Evolutionary conservation across 2,113 vertebrate species (phyloP).

Genomic region (Orcinus orca): DNA sequence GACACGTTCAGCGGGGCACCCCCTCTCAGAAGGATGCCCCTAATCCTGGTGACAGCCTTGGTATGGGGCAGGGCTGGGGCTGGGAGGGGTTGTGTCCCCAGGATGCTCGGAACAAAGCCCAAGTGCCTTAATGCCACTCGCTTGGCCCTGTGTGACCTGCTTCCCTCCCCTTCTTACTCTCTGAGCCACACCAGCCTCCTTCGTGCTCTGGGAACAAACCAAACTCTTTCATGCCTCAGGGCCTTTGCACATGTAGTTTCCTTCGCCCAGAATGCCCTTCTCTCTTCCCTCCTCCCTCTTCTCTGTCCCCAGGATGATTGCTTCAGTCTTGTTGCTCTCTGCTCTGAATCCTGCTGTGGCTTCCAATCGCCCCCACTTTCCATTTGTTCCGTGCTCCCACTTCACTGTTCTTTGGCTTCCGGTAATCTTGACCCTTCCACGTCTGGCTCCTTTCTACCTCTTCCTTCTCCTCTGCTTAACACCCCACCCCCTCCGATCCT

Average conservation of each 20-base stretch:
- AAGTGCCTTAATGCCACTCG: neutral
- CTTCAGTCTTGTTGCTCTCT: neutral
- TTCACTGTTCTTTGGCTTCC: neutral
- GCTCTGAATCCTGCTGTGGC: neutral
- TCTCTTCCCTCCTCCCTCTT: neutral
- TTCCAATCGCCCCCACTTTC: neutral
- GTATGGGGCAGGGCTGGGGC: slow-evolving; percentile 50
- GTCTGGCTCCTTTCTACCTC: neutral
- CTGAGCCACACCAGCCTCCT: neutral
- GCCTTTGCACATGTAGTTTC: neutral
- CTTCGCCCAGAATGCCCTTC: neutral
- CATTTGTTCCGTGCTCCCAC: neutral
- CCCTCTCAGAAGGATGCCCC: slow-evolving; percentile 69
- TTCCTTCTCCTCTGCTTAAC: neutral
- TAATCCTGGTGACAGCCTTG: slow-evolving; percentile 59
- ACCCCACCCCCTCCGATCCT: neutral
- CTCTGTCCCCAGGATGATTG: neutral
- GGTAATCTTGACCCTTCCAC: neutral
- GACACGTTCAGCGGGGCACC: slow-evolving; percentile 40
- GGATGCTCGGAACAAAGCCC: neutral
- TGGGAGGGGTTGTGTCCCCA: neutral
- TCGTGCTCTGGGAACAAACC: rapidly evolving
- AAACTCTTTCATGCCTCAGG: neutral
- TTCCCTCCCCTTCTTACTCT: neutral
- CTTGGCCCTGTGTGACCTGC: neutral